Percentiles rank a stretch among this genome's conserved stretches.
Conservation (phyloP, 2,113 vertebrate species). For the Osmerus eperlanus region DNA sequence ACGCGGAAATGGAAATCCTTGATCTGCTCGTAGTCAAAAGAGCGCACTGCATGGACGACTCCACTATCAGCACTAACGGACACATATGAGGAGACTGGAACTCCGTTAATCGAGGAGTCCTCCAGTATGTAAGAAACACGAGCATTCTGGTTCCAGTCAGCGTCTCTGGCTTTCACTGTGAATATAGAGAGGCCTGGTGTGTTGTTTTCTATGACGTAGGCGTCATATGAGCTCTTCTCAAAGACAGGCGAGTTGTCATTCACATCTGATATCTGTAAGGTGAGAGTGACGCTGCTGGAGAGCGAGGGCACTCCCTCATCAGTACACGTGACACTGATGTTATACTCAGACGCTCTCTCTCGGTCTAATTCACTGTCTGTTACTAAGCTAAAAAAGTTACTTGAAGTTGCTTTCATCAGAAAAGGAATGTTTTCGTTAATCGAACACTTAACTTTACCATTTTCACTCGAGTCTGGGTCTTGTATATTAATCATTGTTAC, state of each 20-base stretch:
- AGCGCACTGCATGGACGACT: constrained; percentile 33
- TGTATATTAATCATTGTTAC: constrained; percentile 56
- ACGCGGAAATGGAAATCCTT: constrained; percentile 37
- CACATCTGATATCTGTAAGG: constrained; percentile 32
- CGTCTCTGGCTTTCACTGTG: constrained; percentile 28
- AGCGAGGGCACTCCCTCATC: constrained; percentile 37
- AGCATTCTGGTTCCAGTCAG: constrained; percentile 37
- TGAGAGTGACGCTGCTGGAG: constrained; percentile 33
- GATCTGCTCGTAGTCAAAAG: constrained; percentile 48
- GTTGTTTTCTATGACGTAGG: constrained; percentile 38
- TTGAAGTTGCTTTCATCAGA: constrained; percentile 53
- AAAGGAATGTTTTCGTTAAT: constrained; percentile 43
- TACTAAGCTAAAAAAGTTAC: constrained; percentile 55
- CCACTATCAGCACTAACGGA: constrained; percentile 40
- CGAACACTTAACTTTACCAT: constrained; percentile 43
- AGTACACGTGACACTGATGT: constrained; percentile 27
- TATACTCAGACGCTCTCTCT: constrained; percentile 30
- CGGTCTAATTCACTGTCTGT: constrained; percentile 48
- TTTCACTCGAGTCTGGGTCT: constrained; percentile 53
- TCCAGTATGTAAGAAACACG: constrained; percentile 39
- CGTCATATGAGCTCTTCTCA: constrained; percentile 14
- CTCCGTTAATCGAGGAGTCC: constrained; percentile 22
- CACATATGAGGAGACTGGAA: constrained; percentile 32
- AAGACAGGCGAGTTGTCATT: constrained; percentile 46
- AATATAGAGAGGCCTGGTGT: constrained; percentile 29